Conservation (phyloP, 2,797 vertebrate genomes). For the Eulemur albifrons region DNA sequence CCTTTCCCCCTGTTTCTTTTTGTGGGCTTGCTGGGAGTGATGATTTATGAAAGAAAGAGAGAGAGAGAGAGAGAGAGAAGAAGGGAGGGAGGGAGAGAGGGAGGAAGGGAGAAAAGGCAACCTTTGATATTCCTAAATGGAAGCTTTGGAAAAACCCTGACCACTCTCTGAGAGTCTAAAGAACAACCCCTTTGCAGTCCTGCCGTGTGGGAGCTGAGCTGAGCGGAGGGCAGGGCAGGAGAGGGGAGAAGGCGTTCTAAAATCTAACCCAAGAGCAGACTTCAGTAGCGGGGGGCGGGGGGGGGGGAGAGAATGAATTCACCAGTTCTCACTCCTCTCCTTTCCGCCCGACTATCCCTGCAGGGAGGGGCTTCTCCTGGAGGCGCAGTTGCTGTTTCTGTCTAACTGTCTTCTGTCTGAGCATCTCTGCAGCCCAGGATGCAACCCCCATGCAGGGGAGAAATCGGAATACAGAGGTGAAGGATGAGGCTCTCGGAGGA, state of each 20-base stretch:
- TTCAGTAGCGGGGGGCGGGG: not conserved
- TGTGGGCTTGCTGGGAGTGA: not conserved
- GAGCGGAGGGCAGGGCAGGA: no score
- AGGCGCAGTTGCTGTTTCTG: not conserved
- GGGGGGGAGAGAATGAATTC: not conserved
- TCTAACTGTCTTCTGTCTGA: not conserved
- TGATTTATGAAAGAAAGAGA: not conserved
- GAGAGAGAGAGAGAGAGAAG: no score
- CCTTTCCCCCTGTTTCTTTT: not conserved
- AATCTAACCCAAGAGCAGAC: not conserved
- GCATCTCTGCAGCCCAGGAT: not conserved
- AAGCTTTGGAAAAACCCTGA: constrained; percentile 52
- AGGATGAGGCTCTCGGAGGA: not conserved
- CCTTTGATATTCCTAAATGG: constrained; percentile 6
- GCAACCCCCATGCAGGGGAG: not conserved
- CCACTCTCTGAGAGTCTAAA: not conserved
- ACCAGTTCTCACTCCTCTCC: not conserved
- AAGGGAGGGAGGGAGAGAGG: no score
- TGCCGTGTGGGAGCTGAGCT: not conserved
- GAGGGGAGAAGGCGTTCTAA: not conserved
- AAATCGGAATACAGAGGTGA: not conserved
- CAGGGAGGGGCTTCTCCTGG: not conserved
- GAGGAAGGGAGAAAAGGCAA: not conserved
- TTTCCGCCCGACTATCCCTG: not conserved
- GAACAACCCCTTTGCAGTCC: not conserved